phyloP scores from a whole-genome alignment of 2,113 vertebrate genomes.

The Dermatemys mawii region DNA sequence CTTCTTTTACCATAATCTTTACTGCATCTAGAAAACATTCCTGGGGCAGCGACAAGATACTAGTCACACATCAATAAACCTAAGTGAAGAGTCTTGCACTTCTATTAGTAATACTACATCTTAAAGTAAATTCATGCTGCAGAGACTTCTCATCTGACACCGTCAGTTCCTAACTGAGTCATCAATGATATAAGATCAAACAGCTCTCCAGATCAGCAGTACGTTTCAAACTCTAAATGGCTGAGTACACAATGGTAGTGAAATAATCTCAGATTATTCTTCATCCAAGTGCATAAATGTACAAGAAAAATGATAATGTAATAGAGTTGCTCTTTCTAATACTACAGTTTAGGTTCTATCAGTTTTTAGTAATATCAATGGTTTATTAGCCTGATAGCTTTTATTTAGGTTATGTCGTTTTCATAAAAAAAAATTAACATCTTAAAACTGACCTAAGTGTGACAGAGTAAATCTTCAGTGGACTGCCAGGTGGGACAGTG shows the following conservation, averaged over 20 bases:
- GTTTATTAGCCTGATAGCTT: neutral
- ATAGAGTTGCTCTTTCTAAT: neutral
- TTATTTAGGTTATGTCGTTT: neutral
- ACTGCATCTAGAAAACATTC: slow-evolving; percentile 12
- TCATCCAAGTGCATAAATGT: slow-evolving; percentile 8
- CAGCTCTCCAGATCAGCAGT: neutral
- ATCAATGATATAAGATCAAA: neutral
- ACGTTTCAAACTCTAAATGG: neutral
- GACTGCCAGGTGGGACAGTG: neutral
- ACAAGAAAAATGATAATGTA: slow-evolving; percentile 21
- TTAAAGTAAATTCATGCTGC: neutral
- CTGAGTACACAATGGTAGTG: slow-evolving; percentile 49
- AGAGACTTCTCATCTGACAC: neutral
- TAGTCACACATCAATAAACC: neutral
- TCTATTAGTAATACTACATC: neutral
- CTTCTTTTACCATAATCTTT: neutral
- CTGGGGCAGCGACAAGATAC: neutral
- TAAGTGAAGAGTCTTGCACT: neutral
- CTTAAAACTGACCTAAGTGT: neutral
- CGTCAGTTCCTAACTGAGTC: neutral
- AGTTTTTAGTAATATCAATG: neutral
- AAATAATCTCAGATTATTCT: slow-evolving; percentile 42
- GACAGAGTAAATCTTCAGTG: neutral
- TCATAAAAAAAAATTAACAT: fast-evolving
- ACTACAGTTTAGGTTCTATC: neutral